A percentile compares a stretch with the other conserved stretches of the same genome.
These are phyloP conservation scores for Paracentrotus lividus DNA, from an alignment of 53 echinoderm and acorn worm genomes.

Conservation along the genomic window DNA sequence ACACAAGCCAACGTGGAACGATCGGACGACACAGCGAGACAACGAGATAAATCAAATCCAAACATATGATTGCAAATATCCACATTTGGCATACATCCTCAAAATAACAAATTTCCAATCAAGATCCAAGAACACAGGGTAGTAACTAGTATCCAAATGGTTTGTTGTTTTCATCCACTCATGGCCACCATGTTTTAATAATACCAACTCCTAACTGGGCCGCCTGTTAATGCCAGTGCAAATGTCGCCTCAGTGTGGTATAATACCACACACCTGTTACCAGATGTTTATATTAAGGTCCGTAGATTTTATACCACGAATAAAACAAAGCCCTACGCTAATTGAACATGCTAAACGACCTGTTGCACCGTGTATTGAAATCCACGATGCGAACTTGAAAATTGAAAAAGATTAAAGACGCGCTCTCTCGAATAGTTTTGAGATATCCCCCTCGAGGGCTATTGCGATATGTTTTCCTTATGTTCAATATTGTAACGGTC, in stretches of 20 bases:
- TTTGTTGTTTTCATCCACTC: not conserved
- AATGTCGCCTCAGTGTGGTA: not conserved
- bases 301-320: not conserved
- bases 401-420: not conserved
- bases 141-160: too few species aligned
- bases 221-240: not conserved
- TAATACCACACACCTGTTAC: conserved; percentile 1
- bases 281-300: not conserved
- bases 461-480: not conserved
- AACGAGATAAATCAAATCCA: not conserved
- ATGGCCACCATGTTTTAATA: too few species aligned
- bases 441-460: not conserved
- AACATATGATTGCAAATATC: not conserved
- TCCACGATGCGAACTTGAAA: not conserved
- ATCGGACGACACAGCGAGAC: not conserved
- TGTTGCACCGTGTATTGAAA: not conserved
- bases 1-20: too few species aligned
- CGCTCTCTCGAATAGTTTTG: not conserved
- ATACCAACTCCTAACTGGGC: not conserved
- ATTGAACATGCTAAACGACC: not conserved
- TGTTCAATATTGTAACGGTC: not conserved
- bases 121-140: not conserved
- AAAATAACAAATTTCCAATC: not conserved
- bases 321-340: not conserved
- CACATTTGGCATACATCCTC: not conserved